Evolutionary conservation across 2,797 vertebrate species (phyloP).

Genomic region (Tragelaphus oryx): DNA sequence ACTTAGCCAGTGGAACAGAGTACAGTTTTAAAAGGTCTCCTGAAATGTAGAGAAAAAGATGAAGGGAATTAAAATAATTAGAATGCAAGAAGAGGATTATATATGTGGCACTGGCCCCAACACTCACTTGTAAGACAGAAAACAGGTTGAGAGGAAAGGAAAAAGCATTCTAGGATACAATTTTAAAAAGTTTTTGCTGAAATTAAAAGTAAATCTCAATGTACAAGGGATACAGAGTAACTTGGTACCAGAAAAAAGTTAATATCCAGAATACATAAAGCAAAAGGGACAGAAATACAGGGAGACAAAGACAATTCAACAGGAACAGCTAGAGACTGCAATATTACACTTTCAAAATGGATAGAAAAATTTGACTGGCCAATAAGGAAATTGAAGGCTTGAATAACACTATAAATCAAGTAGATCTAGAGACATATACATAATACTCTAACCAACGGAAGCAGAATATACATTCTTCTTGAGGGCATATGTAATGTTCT

Average conservation of each 20-base stretch:
- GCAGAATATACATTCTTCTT: background rate
- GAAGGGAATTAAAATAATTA: background rate
- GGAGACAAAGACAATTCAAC: background rate
- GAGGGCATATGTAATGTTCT: background rate
- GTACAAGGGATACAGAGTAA: background rate
- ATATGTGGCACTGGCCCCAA: background rate
- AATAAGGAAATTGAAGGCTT: background rate
- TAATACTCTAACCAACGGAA: background rate
- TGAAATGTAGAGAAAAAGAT: background rate
- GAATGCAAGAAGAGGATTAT: background rate
- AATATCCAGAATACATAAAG: background rate
- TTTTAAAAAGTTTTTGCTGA: background rate
- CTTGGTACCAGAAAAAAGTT: background rate
- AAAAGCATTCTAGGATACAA: background rate
- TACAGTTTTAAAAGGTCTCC: background rate
- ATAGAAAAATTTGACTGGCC: background rate
- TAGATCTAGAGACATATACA: background rate
- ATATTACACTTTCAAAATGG: background rate
- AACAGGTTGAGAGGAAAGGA: background rate
- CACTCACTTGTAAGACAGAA: background rate
- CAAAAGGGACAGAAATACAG: background rate
- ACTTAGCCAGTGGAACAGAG: background rate
- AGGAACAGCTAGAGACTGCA: background rate
- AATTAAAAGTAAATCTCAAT: slow-evolving; percentile 9
- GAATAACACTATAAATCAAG: background rate